Percentiles rank a stretch among this genome's conserved stretches.
phyloP scores from a whole-genome alignment of 2,888 invertebrate genomes.

The Clostera curtula region DNA sequence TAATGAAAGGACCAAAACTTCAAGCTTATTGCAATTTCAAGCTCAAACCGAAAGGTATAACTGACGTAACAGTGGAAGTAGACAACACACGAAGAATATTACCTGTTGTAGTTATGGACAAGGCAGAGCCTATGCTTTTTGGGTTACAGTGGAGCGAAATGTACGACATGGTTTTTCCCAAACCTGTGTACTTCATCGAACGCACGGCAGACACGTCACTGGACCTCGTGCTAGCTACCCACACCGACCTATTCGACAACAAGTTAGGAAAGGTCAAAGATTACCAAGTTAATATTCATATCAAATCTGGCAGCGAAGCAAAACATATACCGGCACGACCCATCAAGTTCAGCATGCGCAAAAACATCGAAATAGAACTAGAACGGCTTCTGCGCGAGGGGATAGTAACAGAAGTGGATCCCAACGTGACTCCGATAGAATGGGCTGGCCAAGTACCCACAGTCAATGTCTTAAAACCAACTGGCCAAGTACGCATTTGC shows the following conservation, averaged over 20 bases:
- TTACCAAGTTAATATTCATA: conserved; percentile 3
- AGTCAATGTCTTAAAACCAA: conserved; percentile 1
- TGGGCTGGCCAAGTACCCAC: conserved; percentile 1
- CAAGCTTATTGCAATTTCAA: background rate
- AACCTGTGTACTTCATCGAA: conserved; percentile 5
- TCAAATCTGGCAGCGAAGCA: background rate
- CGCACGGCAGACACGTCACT: background rate
- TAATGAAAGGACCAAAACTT: background rate
- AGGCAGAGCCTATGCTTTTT: conserved; percentile 7
- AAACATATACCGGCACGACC: background rate
- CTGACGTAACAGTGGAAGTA: conserved; percentile 6
- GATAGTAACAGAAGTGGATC: background rate
- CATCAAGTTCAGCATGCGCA: conserved; percentile 2
- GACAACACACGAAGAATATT: conserved; percentile 3
- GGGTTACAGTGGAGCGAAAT: conserved; percentile 8
- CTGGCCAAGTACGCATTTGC: conserved; percentile 1
- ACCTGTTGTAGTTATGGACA: conserved; percentile 6
- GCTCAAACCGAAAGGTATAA: conserved; percentile 3
- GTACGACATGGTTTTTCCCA: conserved; percentile 6
- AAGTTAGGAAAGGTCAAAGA: conserved; percentile 6
- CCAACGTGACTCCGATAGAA: conserved; percentile 1
- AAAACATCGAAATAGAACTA: conserved; percentile 6
- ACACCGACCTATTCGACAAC: conserved; percentile 4
- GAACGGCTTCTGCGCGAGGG: conserved; percentile 1
- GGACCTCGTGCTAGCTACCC: conserved; percentile 2